Percentiles rank a stretch among this genome's conserved stretches.
phyloP scores from a whole-genome alignment of 2,888 invertebrate species.

The Nemoura dubitans region DNA sequence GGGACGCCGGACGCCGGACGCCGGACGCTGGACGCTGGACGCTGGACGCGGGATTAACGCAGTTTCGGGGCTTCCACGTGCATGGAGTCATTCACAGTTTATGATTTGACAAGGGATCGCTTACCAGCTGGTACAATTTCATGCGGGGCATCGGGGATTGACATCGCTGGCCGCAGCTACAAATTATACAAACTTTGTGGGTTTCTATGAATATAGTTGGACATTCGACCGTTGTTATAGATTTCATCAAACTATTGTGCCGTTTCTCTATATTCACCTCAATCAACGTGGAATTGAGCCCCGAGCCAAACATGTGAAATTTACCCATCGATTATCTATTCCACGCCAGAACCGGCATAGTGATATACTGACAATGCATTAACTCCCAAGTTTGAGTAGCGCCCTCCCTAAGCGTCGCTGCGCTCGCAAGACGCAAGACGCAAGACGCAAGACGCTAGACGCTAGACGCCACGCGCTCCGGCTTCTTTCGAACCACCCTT shows the following conservation, averaged over 20 bases:
- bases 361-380: neutral
- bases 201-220: neutral
- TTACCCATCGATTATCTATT: neutral
- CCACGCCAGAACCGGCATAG: neutral
- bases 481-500: neutral
- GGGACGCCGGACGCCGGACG: too few relatives aligned
- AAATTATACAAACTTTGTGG: neutral
- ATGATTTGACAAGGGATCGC: neutral
- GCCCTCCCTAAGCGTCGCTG: too few relatives aligned
- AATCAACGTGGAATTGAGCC: slow-evolving; percentile 1
- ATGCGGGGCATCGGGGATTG: neutral
- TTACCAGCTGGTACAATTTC: neutral
- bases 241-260: slow-evolving; percentile 12
- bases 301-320: neutral
- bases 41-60: neutral
- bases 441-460: too few relatives aligned
- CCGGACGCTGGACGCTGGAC: too few relatives aligned
- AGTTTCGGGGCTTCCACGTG: neutral
- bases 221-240: neutral
- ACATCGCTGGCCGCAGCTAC: neutral
- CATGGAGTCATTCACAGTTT: neutral
- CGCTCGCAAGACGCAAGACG: too few relatives aligned
- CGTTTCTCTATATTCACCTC: neutral
- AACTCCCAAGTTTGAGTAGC: neutral
- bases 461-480: too few relatives aligned